Conservation (phyloP, 2,113 vertebrate genomes). For the Siphamia tubifer region DNA sequence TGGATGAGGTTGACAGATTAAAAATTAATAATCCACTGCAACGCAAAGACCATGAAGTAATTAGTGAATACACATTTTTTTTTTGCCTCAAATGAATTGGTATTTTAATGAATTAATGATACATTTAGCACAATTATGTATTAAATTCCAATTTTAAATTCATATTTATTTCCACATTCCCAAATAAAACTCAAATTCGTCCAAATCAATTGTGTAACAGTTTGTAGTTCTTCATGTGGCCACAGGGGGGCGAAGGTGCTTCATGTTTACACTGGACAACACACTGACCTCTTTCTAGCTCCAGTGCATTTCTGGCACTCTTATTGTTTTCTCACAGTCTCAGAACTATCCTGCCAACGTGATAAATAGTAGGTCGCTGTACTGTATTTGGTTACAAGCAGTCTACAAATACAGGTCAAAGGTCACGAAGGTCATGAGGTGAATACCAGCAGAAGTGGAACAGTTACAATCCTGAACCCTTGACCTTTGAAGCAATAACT, state of each 20-base stretch:
- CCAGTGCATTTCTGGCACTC: not conserved
- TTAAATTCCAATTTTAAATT: too few relatives aligned
- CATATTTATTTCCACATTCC: not conserved
- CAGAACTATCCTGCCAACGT: not conserved
- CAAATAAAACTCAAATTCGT: conserved; percentile 21
- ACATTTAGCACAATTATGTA: too few relatives aligned
- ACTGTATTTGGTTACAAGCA: not conserved
- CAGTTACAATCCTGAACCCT: not conserved
- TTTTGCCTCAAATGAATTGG: too few relatives aligned
- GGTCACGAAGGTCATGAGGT: not conserved
- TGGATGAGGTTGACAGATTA: too few relatives aligned
- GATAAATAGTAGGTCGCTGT: not conserved
- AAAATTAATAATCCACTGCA: too few relatives aligned
- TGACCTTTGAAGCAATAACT: conserved; percentile 4
- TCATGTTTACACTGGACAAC: not conserved
- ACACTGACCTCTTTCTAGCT: not conserved
- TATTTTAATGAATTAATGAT: too few relatives aligned
- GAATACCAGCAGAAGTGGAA: not conserved
- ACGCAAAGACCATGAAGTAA: too few relatives aligned
- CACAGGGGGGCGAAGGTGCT: conserved; percentile 23
- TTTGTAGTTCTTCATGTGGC: conserved; percentile 25
- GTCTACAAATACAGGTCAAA: not conserved
- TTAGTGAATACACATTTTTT: too few relatives aligned
- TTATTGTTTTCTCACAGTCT: not conserved
- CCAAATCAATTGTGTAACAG: not conserved